Base-by-base conservation (phyloP, 2,797 vertebrate species). In the Remorina albescens region DNA sequence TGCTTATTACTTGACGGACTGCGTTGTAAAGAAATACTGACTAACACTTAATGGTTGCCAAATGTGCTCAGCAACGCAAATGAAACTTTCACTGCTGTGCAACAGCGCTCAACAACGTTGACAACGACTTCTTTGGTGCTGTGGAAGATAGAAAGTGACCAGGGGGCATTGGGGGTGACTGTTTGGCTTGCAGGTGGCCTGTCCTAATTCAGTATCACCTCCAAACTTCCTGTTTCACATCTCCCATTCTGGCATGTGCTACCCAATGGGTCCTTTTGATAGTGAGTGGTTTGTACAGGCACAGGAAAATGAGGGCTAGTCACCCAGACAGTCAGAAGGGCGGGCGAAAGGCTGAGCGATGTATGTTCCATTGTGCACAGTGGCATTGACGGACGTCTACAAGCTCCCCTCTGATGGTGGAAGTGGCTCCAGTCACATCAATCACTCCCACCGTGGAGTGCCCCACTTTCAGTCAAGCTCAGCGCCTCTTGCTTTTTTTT, bases 1-100 rank as follows among this genome's bases (percentile, higher is more conserved):
- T 77, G 89, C 86, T 91, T 90, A 89, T 91, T 90, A 86, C 90
- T 91, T 93, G 92, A 93, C 84, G 59, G 92, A 92, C 88, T 85
- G 84, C 41, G 47, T 78, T 78, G 82, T 88, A 90, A 92, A 92
- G 81, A 84, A 82, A 84, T 67, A 57, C 82, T 67, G 81, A 84
- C 88, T 85, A 90, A 90, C 86, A 65, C 86, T 74, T 94, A 94
- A 95, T 94, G 85, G 86, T 91, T 94, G 85, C 94, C 93, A 95
- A 94, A 95, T 94, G 91, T 91, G 89, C 86, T 74, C 66, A 59
- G 67, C 71, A 53, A 66, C 77, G 89, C 75, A 10, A 56, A 56
- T 37, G 74, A 76, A 85, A 83, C 79, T 82, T 88, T 77, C 81
- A 64, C 77, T 74, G 72, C 84, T 55, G 42, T 71, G 56, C 10